These are phyloP conservation scores for Simalia tracyae DNA, from an alignment of 2,797 vertebrate genomes.

Conservation along the genomic window DNA sequence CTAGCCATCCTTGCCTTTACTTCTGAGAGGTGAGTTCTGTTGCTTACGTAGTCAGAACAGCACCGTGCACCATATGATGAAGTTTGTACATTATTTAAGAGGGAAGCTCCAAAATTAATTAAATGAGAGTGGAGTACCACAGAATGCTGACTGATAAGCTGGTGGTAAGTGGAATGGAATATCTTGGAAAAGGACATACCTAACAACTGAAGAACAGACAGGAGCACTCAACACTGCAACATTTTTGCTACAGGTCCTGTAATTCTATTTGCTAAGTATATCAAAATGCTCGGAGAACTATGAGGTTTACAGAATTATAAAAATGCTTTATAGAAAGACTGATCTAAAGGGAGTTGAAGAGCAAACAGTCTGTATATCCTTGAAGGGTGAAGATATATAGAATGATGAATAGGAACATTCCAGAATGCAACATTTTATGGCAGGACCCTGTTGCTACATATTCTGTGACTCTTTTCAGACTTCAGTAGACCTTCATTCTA, in stretches of 20 bases:
- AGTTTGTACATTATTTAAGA: not conserved
- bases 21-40: not conserved
- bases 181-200: not conserved
- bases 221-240: not conserved
- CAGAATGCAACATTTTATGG: not conserved
- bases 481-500: not conserved
- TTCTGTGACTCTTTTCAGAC: not conserved
- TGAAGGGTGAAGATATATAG: not conserved
- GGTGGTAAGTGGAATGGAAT: not conserved
- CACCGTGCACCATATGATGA: too few species aligned
- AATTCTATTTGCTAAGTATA: not conserved
- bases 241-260: not conserved
- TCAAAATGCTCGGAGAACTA: not conserved
- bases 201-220: not conserved
- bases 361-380: not conserved
- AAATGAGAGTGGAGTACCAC: not conserved
- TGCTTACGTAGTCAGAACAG: not conserved
- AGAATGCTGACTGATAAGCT: not conserved
- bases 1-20: not conserved
- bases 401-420: not conserved
- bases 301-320: not conserved
- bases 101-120: not conserved
- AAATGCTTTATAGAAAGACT: not conserved
- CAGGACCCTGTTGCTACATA: not conserved
- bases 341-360: not conserved